Base-by-base conservation (phyloP, 2,888 invertebrate genomes). In the Bhutanitis thaidina region DNA sequence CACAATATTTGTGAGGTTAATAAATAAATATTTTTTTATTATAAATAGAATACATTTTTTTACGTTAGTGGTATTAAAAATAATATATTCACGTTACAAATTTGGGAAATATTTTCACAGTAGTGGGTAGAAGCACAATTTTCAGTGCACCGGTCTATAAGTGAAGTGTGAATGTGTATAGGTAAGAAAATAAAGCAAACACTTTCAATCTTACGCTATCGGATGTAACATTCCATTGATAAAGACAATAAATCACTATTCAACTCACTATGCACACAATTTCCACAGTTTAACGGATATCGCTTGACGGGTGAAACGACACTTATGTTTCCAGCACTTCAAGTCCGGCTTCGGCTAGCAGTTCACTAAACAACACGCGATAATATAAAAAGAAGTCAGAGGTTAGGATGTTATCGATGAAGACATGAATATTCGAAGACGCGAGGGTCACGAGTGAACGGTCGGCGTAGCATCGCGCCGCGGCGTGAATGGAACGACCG, bases 391-490 rank as follows among this genome's bases (percentile, higher is more conserved):
- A 80, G 83, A 79, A 84, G 87, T 87, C 86, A 86, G 80, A 84
- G 87, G 87, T 87, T 83, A 87, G 74, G 84, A 80, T 82, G 85
- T 84, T 87, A 88, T 87, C 87, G 86, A 80, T 74, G 83, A 80
- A 86, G 85, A 85, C 87, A 89, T 87, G 88, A 84, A 88, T 87
- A 87, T 88, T 83, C 83, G 83, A 83, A 86, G 87, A 84, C 82
- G 87, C 86, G 84, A 86, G 87, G 87, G 85, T 88, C 88, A 85
- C 86, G 87, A 88, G 85, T 86, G 88, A 86, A 66, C 86, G 86
- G 80, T 75, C 80, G 77, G 69, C 69, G 80, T 71, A 80, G 80
- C 87, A 81, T 74, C 81, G 81, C 75, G 72, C 75, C 74, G 80
- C 80, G 80, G 79, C 85, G 85, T 86, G 82, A 88, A 87, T 87